Base-by-base conservation (phyloP, 2,113 vertebrate species). In the Dryoscopus gambensis region DNA sequence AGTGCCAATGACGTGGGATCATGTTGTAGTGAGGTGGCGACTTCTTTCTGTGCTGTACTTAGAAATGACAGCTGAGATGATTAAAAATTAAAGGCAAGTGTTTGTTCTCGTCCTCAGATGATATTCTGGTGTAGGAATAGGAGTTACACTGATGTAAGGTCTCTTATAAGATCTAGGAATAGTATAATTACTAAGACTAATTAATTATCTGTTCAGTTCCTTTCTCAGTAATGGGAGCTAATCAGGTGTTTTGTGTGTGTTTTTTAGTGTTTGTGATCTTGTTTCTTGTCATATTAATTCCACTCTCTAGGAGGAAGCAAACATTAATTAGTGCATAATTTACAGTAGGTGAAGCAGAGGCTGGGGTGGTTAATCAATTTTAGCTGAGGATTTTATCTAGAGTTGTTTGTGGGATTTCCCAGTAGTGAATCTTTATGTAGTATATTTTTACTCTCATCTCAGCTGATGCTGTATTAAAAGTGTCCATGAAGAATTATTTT, bases 301-400 rank as follows among this genome's bases (percentile, higher is more conserved):
- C 24, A 60, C 57, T 89, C 35, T 7, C 0, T 73, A 49, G 69
- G 42, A 65, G 35, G 53, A 94, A 87, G 56, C 56, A 91, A 87
- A 89, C 42, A 76, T 92, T 79, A 94, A 91, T 91, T 91, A 89
- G 49, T 76, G 74, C 23, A 53, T 87, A 76, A 87, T 87, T 94
- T 92, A 39, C 27, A 79, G 49, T 13, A 91, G 57, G 37, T 76
- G 50, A 69, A 79, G 6, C 44, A 83, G 52, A 89, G 28, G 23
- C 57, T 84, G 60, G 16, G 25, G 37, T 86, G 42, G 37, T 73
- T 87, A 76, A 73, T 76, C 52, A 60, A 42, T 93, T 89, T 87
- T 85, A 79, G 60, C 40, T 70, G 59, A 73, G 31, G 37, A 49
- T 84, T 82, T 91, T 86, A 64, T 73, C 74, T 91, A 23, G 42